Evolutionary conservation across 1,140 invertebrate genomes (phyloP).

Genomic region (Thereuonema tuberculata): DNA sequence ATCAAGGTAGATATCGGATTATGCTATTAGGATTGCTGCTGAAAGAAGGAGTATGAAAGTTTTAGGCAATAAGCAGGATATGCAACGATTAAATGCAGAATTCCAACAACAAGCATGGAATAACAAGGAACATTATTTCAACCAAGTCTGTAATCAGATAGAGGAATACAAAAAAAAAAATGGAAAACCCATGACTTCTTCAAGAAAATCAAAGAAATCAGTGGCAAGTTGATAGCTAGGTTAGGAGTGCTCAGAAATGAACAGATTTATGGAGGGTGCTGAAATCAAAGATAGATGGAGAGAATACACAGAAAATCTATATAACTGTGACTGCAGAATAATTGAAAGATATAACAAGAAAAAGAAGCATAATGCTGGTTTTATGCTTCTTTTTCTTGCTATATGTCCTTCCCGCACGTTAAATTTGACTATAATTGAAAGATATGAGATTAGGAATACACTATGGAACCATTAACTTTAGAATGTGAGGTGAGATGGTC

Average conservation of each 20-base stretch:
- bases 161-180: neutral
- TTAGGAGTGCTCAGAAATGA: neutral
- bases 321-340: too few relatives aligned
- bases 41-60: neutral
- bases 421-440: too few relatives aligned
- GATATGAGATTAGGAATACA: too few relatives aligned
- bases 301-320: too few relatives aligned
- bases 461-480: neutral
- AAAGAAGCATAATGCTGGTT: neutral
- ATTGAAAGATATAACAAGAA: neutral
- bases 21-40: neutral
- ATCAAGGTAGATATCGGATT: neutral
- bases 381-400: too few relatives aligned
- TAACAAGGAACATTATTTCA: neutral
- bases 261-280: neutral
- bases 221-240: neutral
- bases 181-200: neutral
- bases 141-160: neutral
- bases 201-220: neutral
- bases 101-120: neutral
- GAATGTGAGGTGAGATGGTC: neutral
- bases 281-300: neutral
- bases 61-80: neutral
- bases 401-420: too few relatives aligned
- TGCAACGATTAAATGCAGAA: neutral